A percentile compares a stretch with the other conserved stretches of the same genome.
phyloP scores from a whole-genome alignment of 2,888 invertebrate genomes.

The Iselma pallidipennis region DNA sequence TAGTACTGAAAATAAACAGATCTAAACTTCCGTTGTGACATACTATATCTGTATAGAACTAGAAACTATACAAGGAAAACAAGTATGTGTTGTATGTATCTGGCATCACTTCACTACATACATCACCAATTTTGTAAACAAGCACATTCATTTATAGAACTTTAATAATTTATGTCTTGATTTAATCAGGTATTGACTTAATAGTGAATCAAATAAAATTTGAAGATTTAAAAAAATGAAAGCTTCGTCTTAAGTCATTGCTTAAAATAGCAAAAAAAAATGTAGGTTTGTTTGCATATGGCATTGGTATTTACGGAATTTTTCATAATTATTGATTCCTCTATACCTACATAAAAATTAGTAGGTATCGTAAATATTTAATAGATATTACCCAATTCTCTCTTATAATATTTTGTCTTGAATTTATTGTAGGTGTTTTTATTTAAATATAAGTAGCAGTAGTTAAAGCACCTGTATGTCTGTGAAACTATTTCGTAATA shows the following conservation, averaged over 20 bases:
- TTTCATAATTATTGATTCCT: not conserved
- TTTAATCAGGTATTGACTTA: constrained; percentile 3
- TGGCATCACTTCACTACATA: not conserved
- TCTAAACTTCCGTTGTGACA: constrained; percentile 19
- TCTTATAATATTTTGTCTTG: too few species aligned
- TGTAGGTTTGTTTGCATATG: not conserved
- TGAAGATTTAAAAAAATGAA: constrained; percentile 11
- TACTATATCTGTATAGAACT: not conserved
- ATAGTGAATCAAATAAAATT: not conserved
- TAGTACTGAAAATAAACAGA: constrained; percentile 19
- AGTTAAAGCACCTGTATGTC: too few species aligned
- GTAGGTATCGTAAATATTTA: too few species aligned
- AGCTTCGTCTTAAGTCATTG: constrained; percentile 6
- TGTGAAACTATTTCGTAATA: too few species aligned
- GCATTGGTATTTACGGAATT: not conserved
- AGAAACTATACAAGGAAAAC: constrained; percentile 8
- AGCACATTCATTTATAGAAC: not conserved
- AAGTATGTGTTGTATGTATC: constrained; percentile 11
- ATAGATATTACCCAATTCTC: too few species aligned
- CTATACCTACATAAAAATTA: too few species aligned
- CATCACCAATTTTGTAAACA: not conserved
- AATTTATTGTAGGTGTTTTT: too few species aligned
- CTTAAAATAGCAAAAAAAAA: constrained; percentile 4
- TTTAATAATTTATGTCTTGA: not conserved
- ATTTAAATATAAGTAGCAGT: too few species aligned